Conservation (phyloP, 1,140 invertebrate genomes). For the Drosophila subobscura region DNA sequence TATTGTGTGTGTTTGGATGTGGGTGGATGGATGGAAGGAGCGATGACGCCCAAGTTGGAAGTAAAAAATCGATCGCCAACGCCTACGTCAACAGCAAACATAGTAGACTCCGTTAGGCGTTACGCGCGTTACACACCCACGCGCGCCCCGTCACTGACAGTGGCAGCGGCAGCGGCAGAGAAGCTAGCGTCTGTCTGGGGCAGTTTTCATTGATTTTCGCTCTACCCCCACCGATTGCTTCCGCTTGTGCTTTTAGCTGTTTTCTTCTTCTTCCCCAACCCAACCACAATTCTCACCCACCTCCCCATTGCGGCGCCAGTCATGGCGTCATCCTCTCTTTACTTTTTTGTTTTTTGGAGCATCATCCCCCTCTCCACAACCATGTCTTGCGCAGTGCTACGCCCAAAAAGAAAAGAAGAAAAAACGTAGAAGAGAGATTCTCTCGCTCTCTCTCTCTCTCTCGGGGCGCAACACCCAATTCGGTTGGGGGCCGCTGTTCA, state of each 20-base stretch:
- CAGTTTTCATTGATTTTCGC: constrained; percentile 44
- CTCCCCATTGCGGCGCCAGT: constrained; percentile 14
- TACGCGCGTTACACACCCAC: constrained; percentile 23
- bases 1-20: not conserved
- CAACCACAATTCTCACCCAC: constrained; percentile 3
- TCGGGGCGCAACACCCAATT: constrained; percentile 52
- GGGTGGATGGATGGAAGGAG: constrained; percentile 15
- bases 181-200: constrained; percentile 40
- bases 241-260: constrained; percentile 29
- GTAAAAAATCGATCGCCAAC: constrained; percentile 65
- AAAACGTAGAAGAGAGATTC: constrained; percentile 10
- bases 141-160: constrained; percentile 6
- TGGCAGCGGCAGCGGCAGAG: not conserved
- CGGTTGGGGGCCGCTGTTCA: constrained; percentile 39
- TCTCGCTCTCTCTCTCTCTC: constrained; percentile 1
- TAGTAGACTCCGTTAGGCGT: constrained; percentile 65
- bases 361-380: constrained; percentile 39
- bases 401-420: constrained; percentile 52
- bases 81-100: constrained; percentile 80
- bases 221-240: too few species aligned
- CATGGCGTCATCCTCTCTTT: constrained; percentile 70
- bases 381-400: constrained; percentile 55
- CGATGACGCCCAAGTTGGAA: not conserved
- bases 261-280: constrained; percentile 40
- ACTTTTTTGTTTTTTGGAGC: constrained; percentile 1